These are phyloP conservation scores for Lethenteron camtschaticum DNA, from an alignment of 2,113 vertebrate genomes.

Conservation along the genomic window DNA sequence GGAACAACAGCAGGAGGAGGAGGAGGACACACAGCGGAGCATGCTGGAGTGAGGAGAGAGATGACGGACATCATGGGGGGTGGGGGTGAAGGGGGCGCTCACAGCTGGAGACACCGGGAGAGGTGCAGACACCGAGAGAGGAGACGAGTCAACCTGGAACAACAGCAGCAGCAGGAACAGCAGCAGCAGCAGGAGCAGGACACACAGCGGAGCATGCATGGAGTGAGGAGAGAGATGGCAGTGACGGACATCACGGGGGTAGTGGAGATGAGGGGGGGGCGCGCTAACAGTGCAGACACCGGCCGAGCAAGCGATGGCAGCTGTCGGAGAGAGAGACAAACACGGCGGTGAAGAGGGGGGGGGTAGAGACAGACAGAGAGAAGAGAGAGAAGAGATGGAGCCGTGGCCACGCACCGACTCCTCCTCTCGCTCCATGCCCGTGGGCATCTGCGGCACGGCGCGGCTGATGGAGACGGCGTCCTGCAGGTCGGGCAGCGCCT, in stretches of 20 bases:
- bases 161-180: no score
- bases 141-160: no score
- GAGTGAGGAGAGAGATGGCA: no score
- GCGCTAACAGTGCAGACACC: background rate
- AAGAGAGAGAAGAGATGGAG: conserved; percentile 6
- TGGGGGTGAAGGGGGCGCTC: no score
- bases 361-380: background rate
- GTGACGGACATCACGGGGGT: background rate
- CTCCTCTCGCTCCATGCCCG: conserved; percentile 78
- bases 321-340: background rate
- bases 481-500: conserved; percentile 61
- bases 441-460: conserved; percentile 74
- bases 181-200: no score
- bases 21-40: no score
- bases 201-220: no score
- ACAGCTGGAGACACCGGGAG: no score
- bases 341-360: background rate
- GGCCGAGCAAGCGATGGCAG: background rate
- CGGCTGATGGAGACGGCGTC: conserved; percentile 79
- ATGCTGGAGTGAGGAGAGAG: no score
- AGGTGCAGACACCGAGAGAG: no score
- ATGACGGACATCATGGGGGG: no score
- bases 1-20: no score
- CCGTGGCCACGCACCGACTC: conserved; percentile 45
- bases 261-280: background rate